Conservation (phyloP, 2,888 invertebrate genomes). For the Agrotis segetum region DNA sequence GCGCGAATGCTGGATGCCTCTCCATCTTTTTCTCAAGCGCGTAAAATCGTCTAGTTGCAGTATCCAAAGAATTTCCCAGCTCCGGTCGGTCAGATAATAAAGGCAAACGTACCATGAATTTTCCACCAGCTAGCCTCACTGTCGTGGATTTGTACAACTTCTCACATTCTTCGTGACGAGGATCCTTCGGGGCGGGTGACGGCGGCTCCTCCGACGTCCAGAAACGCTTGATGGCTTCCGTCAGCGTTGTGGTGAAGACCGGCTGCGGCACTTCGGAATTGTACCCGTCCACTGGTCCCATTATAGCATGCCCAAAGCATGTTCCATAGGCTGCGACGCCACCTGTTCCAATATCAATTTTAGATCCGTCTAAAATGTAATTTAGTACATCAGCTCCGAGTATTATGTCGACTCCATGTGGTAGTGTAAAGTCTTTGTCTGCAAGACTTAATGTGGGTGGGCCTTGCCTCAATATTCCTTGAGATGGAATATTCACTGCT, state of each 20-base stretch:
- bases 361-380: background rate
- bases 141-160: too few relatives aligned
- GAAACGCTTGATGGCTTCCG: too few relatives aligned
- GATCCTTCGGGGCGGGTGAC: too few relatives aligned
- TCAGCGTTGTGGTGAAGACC: background rate
- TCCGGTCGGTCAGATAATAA: too few relatives aligned
- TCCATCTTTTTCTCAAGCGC: too few relatives aligned
- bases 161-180: too few relatives aligned
- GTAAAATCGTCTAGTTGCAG: too few relatives aligned
- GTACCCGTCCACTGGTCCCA: background rate
- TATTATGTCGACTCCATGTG: background rate
- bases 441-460: background rate
- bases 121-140: too few relatives aligned
- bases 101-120: too few relatives aligned
- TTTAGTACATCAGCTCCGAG: background rate
- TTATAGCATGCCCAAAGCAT: background rate
- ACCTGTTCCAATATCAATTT: background rate
- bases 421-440: background rate
- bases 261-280: background rate
- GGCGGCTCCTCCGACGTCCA: too few relatives aligned
- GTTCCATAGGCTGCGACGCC: background rate
- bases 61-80: too few relatives aligned
- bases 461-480: background rate
- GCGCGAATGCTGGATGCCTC: too few relatives aligned
- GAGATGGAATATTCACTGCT: background rate